Base-by-base conservation (phyloP, 2,113 vertebrate genomes). In the Merops nubicus region DNA sequence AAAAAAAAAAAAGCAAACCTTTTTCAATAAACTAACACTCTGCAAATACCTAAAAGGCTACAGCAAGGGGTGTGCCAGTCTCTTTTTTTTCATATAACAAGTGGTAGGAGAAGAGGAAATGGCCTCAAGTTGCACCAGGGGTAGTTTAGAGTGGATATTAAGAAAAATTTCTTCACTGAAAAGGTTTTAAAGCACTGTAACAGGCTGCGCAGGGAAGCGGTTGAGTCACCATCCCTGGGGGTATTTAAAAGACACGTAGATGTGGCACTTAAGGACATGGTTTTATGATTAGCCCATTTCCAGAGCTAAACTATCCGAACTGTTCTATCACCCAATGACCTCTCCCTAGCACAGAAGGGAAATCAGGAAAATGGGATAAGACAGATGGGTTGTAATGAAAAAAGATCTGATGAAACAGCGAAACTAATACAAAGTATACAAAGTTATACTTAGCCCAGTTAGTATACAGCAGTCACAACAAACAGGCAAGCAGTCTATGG, bases 11-110 rank as follows among this genome's bases (percentile, higher is more conserved):
- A 9, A 33, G 42, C 21, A 62, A 62, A 42, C 10, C 0, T 33
- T 57, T 78, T 68, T n/a, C 36, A 65, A 17, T 31, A 64, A 56
- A 47, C 9, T 63, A 36, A 8, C 3, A 69, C 25, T 57, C 21
- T 40, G 28, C 9, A 73, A 13, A 5, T 51, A 6, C 38, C 11
- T 26, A 15, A 53, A 79, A 57, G 21, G 9, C 10, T 57, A 18
- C 21, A 62, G 14, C 0, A 2, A 48, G 1, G 15, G 38, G 19
- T 8, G 6, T 15, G 4, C 34, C 0, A 0, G n/a, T 21, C 8
- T 68, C 31, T 57, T 51, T 57, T 51, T 5, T 86, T 8, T 33
- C 33, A 62, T 36, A 12, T 42, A 36, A 12, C 5, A 36, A 36
- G 15, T 1, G 4, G 5, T 26, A 81, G 3, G 51, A 54, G 28